Evolutionary conservation across 2,113 vertebrate species (phyloP), one percentile per base, ranked within the genome.

Genomic region (Lophotis ruficrista): DNA sequence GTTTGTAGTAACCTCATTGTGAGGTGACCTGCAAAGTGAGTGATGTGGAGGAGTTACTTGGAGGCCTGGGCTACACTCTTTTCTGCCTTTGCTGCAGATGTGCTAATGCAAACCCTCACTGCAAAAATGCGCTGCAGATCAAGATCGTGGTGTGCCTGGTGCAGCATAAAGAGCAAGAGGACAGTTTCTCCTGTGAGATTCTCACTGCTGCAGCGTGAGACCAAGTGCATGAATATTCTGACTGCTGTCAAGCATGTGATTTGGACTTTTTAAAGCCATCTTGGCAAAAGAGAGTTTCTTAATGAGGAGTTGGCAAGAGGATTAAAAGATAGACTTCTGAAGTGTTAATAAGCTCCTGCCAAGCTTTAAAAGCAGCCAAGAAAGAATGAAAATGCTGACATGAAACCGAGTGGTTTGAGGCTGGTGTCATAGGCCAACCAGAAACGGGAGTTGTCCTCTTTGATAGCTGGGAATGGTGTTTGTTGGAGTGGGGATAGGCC

Each of bases 291-390:
- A 83, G 61, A n/a, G 31, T 89, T 92, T 85, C 87, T 83, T 93
- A 95, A 86, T 93, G 86, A 86, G 86, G 37, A 89, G 9, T 16
- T 97, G 94, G 95, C 92, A 92, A 79, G 71, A 58, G 11, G 58
- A 93, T 94, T 90, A 86, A 86, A 93, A 86, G 62, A 18, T 75
- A 92, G 83, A 37, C 89, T 96, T 96, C 58, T 92, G 89, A 86
- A 93, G 66, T 92, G 83, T 96, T 95, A 95, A 83, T 93, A 79
- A 90, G 71, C 89, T 94, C 71, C 68, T 70, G 62, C 72, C 64
- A 90, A 66, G 76, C 89, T 83, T 95, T 83, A 93, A 92, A 83
- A 92, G 72, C 71, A 90, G 38, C 62, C 2, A 45, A 90, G 71
- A 78, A 80, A 88, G 68, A 92, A 78, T 53, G 58, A 93, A 90